A percentile compares a stretch with the other conserved stretches of the same genome.
These are phyloP conservation scores for Drosophila glabriapex DNA, from an alignment of 2,888 invertebrate genomes.

Conservation along the genomic window DNA sequence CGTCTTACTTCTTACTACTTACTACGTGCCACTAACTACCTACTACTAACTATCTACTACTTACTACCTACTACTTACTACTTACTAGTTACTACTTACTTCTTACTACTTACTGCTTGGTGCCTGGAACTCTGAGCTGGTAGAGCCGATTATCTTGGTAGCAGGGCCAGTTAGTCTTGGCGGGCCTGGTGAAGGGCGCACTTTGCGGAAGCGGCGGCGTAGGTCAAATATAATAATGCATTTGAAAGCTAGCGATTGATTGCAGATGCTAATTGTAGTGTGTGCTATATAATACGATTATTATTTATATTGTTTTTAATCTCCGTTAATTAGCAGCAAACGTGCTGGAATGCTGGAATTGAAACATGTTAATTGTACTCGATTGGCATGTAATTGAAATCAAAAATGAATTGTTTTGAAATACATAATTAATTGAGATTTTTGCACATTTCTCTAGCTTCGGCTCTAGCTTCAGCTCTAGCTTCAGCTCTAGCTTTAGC, in stretches of 20 bases:
- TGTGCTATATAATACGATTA: constrained; percentile 15
- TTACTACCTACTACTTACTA: too few species aligned
- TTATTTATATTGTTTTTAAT: constrained; percentile 21
- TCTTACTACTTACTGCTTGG: background rate
- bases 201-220: constrained; percentile 58
- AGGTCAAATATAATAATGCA: constrained; percentile 20
- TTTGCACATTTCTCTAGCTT: constrained; percentile 1
- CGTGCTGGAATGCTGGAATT: constrained; percentile 23
- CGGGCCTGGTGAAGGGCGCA: constrained; percentile 45
- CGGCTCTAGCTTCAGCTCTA: background rate
- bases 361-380: constrained; percentile 22
- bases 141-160: constrained; percentile 3
- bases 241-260: background rate
- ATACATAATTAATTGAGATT: constrained; percentile 39
- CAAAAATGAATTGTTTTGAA: constrained; percentile 31
- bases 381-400: constrained; percentile 24
- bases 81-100: background rate
- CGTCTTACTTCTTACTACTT: too few species aligned
- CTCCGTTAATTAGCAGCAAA: constrained; percentile 16
- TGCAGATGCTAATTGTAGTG: constrained; percentile 1
- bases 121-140: too few species aligned
- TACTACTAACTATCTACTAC: too few species aligned
- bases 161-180: constrained; percentile 13
- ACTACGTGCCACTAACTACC: too few species aligned
- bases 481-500: background rate